Percentiles rank a stretch among this genome's conserved stretches.
Conservation (phyloP, 2,888 invertebrate species). For the Eledona agricola region DNA sequence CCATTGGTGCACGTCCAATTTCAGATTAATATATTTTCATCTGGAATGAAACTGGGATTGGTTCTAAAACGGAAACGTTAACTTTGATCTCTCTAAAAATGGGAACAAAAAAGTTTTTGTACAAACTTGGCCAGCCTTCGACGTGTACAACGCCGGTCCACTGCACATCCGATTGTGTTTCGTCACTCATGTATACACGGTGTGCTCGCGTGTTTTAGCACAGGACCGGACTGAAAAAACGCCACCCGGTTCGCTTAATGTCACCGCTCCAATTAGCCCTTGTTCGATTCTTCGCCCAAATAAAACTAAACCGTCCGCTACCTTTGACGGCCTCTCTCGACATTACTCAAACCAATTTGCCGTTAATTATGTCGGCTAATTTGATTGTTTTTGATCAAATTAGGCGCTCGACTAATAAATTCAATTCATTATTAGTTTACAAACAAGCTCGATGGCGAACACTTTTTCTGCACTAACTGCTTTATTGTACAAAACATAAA, state of each 20-base stretch:
- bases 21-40: constrained; percentile 52
- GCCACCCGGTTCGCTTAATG: constrained; percentile 13
- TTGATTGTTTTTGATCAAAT: constrained; percentile 39
- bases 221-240: constrained; percentile 19
- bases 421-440: constrained; percentile 39
- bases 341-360: constrained; percentile 37
- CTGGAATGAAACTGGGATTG: constrained; percentile 53
- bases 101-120: constrained; percentile 54
- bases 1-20: constrained; percentile 53
- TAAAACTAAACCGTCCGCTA: constrained; percentile 31
- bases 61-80: constrained; percentile 56
- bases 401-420: constrained; percentile 38
- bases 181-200: constrained; percentile 58
- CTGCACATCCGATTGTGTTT: constrained; percentile 59
- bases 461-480: no score
- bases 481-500: no score
- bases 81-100: constrained; percentile 54
- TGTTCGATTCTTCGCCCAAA: constrained; percentile 25
- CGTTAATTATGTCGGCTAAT: constrained; percentile 38
- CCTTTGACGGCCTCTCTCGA: constrained; percentile 33
- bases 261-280: constrained; percentile 18
- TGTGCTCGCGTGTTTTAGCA: constrained; percentile 30
- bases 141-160: constrained; percentile 55
- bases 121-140: constrained; percentile 58
- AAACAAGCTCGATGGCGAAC: constrained; percentile 37